Base-by-base conservation (phyloP, 2,113 vertebrate genomes). In the Protobothrops flavoviridis region DNA sequence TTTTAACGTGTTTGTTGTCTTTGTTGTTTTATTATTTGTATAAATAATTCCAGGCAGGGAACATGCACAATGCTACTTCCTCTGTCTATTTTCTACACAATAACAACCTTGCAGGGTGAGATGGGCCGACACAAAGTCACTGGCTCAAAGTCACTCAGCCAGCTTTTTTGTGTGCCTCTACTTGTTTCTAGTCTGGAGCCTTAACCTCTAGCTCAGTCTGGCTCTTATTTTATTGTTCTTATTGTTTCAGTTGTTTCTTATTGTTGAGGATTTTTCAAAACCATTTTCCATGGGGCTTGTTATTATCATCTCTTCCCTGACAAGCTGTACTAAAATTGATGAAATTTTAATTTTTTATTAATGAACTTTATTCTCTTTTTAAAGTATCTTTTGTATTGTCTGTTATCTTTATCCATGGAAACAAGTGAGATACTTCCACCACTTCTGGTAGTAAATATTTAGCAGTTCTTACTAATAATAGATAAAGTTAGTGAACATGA, bases 321-420 rank as follows among this genome's bases (percentile, higher is more conserved):
- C 55, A 89, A 89, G 52, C 15, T 23, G 9, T 86, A 43, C 33
- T 87, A 59, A 91, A 26, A 55, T 17, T 3, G 23, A 87, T 45
- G 48, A 88, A 29, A 69, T 91, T 81, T 91, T 87, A 85, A 88
- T 91, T 91, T 52, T 57, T 88, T 91, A 91, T 21, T 90, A 91
- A 91, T 91, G 59, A 90, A 61, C 33, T 53, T 91, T 52, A 57
- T 88, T 56, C 85, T 74, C 50, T 69, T 87, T 93, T 81, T 24
- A 69, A 64, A 53, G 57, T 39, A 24, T 87, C 33, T 7, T n/a
- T 87, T 74, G 45, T 91, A 74, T 33, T 45, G 20, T 12, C 13
- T 55, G 13, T 43, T 55, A 87, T 24, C 43, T 2, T 53, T 43
- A 17, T 69, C 61, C 17, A 57, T 29, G 39, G 29, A 85, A 91